Conservation (phyloP, 2,797 vertebrate species). For the Acanthis flammea region DNA sequence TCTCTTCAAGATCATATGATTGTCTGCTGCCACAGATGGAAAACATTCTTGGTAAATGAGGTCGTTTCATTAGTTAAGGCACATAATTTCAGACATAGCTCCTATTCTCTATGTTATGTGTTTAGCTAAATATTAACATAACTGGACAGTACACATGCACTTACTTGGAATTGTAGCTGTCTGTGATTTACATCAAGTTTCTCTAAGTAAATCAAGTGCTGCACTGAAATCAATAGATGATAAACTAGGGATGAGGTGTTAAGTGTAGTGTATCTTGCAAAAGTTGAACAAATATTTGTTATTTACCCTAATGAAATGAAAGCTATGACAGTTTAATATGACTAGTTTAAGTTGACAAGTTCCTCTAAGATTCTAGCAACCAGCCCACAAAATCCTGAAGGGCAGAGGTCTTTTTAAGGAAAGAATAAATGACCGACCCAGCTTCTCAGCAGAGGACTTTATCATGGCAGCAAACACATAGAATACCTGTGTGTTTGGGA, state of each 20-base stretch:
- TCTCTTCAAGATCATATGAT: conserved; percentile 79
- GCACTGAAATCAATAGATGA: background rate
- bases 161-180: background rate
- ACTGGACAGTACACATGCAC: background rate
- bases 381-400: background rate
- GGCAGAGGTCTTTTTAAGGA: background rate
- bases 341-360: background rate
- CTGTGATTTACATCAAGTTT: background rate
- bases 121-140: background rate
- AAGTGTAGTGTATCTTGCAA: background rate
- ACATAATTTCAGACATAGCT: background rate
- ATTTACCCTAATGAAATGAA: background rate
- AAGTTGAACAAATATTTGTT: background rate
- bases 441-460: background rate
- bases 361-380: background rate
- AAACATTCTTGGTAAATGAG: background rate
- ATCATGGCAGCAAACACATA: background rate
- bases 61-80: background rate
- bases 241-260: background rate
- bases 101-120: background rate
- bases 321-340: background rate
- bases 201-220: background rate
- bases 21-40: conserved; percentile 40
- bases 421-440: background rate
- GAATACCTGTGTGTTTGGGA: background rate